Percentiles rank a stretch among this genome's conserved stretches.
Conservation (phyloP, 2,888 invertebrate genomes). For the Allolobophora icterica region DNA sequence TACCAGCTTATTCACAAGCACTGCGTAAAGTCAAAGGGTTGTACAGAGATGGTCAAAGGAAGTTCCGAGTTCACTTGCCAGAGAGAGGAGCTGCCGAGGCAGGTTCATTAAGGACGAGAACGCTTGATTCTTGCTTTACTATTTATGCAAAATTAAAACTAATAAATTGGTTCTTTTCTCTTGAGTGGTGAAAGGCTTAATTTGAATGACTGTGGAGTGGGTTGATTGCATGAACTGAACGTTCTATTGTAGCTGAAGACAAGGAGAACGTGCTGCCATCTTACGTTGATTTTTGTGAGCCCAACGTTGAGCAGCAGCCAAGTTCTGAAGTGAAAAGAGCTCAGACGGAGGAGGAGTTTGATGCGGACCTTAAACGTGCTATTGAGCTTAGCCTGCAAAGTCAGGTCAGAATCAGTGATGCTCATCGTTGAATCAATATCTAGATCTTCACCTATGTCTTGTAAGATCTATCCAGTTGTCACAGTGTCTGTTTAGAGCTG, state of each 20-base stretch:
- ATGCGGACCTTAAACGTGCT: conserved; percentile 23
- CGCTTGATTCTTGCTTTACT: too few species aligned
- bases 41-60: too few species aligned
- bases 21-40: too few species aligned
- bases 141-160: too few species aligned
- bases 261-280: conserved; percentile 24
- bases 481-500: neutral
- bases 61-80: too few species aligned
- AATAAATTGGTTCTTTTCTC: too few species aligned
- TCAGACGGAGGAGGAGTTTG: conserved; percentile 29
- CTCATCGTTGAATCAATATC: neutral
- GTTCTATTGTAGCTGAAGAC: neutral
- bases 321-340: neutral
- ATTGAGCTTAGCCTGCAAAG: conserved; percentile 24
- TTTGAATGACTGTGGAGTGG: neutral
- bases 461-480: neutral
- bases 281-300: neutral
- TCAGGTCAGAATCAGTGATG: neutral
- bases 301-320: neutral
- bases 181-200: neutral
- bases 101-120: too few species aligned
- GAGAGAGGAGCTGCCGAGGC: too few species aligned
- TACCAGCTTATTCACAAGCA: too few species aligned
- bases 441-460: neutral
- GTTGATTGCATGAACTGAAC: neutral